These are phyloP conservation scores for Hirtodrosophila cameraria DNA, from an alignment of 2,888 invertebrate genomes.

Conservation along the genomic window DNA sequence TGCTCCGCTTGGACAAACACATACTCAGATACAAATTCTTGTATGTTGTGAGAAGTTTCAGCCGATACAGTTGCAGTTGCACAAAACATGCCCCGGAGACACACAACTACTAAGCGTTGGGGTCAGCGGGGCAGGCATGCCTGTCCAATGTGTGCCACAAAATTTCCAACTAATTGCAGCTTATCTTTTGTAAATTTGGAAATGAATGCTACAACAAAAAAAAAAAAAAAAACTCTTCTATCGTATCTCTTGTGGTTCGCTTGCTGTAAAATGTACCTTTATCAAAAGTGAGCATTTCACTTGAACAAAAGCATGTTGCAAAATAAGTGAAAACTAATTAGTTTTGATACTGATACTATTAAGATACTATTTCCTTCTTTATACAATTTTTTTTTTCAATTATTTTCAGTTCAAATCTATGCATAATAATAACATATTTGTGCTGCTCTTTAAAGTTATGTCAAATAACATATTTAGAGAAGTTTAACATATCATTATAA, in stretches of 20 bases:
- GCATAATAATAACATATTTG: constrained; percentile 12
- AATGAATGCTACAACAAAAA: constrained; percentile 24
- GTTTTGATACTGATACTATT: too few species aligned
- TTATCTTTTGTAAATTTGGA: constrained; percentile 44
- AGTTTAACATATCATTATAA: too few species aligned
- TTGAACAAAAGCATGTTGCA: too few species aligned
- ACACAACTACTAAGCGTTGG: neutral
- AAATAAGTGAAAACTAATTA: too few species aligned
- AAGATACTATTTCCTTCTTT: too few species aligned
- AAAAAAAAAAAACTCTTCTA: too few species aligned
- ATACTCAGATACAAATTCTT: constrained; percentile 10
- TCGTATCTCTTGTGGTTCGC: neutral
- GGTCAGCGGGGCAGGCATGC: constrained; percentile 1
- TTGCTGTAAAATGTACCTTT: neutral
- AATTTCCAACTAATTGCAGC: constrained; percentile 71
- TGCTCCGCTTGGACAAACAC: constrained; percentile 7
- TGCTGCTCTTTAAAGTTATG: too few species aligned
- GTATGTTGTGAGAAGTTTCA: neutral
- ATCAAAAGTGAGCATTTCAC: too few species aligned
- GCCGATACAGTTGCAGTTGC: constrained; percentile 33
- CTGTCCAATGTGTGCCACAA: constrained; percentile 56
- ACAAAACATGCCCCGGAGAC: constrained; percentile 39
- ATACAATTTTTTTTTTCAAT: too few species aligned
- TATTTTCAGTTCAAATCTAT: too few species aligned
- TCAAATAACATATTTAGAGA: too few species aligned